These are phyloP conservation scores for Villa cingulata DNA, from an alignment of 2,888 invertebrate species.

Conservation along the genomic window DNA sequence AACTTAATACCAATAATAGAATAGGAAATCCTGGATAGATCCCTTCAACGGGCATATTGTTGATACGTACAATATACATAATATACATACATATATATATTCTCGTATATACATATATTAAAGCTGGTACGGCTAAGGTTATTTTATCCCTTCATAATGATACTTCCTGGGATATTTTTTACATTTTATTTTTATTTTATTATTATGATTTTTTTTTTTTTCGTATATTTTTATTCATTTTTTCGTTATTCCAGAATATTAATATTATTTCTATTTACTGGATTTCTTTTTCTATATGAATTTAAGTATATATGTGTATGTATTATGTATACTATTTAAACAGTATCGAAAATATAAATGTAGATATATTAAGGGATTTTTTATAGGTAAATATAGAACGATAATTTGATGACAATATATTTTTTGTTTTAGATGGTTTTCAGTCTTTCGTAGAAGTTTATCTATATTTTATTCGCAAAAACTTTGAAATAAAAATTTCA, in stretches of 20 bases:
- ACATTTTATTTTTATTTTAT: no score
- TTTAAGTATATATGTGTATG: background rate
- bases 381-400: conserved; percentile 5
- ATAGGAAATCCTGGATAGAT: conserved; percentile 38
- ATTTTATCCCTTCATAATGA: conserved; percentile 12
- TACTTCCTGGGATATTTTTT: conserved; percentile 6
- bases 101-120: no score
- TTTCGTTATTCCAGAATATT: conserved; percentile 13
- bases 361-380: background rate
- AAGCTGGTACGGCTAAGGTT: conserved; percentile 12
- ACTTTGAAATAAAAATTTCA: no score
- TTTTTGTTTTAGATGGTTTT: no score
- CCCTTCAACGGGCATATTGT: conserved; percentile 20
- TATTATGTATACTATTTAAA: background rate
- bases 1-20: conserved; percentile 39
- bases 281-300: no score
- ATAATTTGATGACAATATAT: conserved; percentile 11
- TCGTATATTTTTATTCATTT: no score
- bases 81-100: no score
- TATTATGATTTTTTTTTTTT: no score
- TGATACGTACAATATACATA: no score
- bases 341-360: background rate
- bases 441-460: no score
- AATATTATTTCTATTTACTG: conserved; percentile 7
- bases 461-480: no score